These are phyloP conservation scores for Hypomecis punctinalis DNA, from an alignment of 2,888 invertebrate genomes.

Conservation along the genomic window DNA sequence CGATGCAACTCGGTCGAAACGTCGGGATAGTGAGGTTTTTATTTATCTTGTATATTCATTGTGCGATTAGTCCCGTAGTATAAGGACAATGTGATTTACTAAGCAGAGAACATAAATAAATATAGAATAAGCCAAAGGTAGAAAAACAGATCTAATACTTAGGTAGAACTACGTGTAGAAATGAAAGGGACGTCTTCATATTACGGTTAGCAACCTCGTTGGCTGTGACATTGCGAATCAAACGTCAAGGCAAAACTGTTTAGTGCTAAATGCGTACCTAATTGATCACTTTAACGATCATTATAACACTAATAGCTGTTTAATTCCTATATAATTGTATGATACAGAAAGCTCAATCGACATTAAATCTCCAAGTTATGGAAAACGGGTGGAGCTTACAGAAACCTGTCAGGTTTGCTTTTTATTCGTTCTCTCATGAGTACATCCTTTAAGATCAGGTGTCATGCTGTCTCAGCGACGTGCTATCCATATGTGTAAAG, in stretches of 20 bases:
- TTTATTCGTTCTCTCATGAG: slow-evolving; percentile 8
- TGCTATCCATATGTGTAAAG: slow-evolving; percentile 38
- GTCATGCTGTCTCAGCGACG: slow-evolving; percentile 40
- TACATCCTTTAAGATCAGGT: slow-evolving; percentile 44
- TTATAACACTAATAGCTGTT: slow-evolving; percentile 20
- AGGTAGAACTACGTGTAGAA: too few relatives aligned
- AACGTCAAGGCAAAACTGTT: slow-evolving; percentile 51
- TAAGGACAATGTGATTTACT: too few relatives aligned
- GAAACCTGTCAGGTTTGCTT: slow-evolving; percentile 10
- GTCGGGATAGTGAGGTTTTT: too few relatives aligned
- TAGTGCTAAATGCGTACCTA: slow-evolving; percentile 41
- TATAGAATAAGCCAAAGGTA: too few relatives aligned
- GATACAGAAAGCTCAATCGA: slow-evolving; percentile 4
- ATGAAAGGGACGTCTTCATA: too few relatives aligned
- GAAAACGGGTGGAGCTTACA: slow-evolving; percentile 6
- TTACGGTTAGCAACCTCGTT: too few relatives aligned
- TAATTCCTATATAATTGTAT: slow-evolving; percentile 1
- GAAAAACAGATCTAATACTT: too few relatives aligned
- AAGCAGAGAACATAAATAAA: too few relatives aligned
- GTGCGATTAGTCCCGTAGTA: too few relatives aligned
- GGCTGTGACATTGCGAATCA: slow-evolving; percentile 54
- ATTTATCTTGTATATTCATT: too few relatives aligned
- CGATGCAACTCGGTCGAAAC: too few relatives aligned
- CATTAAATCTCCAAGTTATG: neutral
- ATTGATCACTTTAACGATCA: slow-evolving; percentile 27